Base-by-base conservation (phyloP, 2,113 vertebrate species). In the Lophura nycthemera region DNA sequence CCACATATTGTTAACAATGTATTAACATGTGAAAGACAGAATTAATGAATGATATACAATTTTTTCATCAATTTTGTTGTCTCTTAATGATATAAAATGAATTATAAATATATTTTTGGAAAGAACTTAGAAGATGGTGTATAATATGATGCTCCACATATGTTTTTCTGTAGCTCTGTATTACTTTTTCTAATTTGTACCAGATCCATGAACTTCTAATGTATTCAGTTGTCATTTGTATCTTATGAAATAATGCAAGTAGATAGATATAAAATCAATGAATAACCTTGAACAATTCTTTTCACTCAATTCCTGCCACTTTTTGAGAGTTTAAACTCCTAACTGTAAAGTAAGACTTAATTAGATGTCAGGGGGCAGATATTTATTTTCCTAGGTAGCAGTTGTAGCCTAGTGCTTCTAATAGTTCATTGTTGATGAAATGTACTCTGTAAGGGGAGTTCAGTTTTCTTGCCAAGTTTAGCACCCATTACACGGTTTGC, bases 281-380 rank as follows among this genome's bases (percentile, higher is more conserved):
- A 19, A 4, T 38, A 19, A 3, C 4, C 2, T 9, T 9, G 43
- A 4, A 7, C 0, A 36, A 14, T 29, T 40, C 24, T 54, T 60
- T 45, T 48, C 25, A 43, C 36, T 6, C 4, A 40, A 60, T 5
- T 29, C 11, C 54, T 69, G 2, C 25, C 11, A 34, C 7, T 64
- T 74, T 34, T 81, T 30, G 66, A 60, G 15, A 34, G 11, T 11
- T 87, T 74, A 11, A n/a, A 1, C 2, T 83, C 17, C 47, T 36
- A 48, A 4, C 8, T 10, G 0, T 54, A 25, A 32, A 4, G 0
- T 54, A 25, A 32, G 5, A 43, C 3, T 30, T 65, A 45, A n/a
- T 69, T n/a, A 47, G 32, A 47, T 25, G 7, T 21, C 36, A 77
- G 59, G 12, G 11, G 6, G 3, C 4, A 45, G 19, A 38, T 50